Evolutionary conservation across 2,888 invertebrate species (phyloP), one percentile per base, ranked within the genome.

Genomic region (Mimumesa dahlbomi): DNA sequence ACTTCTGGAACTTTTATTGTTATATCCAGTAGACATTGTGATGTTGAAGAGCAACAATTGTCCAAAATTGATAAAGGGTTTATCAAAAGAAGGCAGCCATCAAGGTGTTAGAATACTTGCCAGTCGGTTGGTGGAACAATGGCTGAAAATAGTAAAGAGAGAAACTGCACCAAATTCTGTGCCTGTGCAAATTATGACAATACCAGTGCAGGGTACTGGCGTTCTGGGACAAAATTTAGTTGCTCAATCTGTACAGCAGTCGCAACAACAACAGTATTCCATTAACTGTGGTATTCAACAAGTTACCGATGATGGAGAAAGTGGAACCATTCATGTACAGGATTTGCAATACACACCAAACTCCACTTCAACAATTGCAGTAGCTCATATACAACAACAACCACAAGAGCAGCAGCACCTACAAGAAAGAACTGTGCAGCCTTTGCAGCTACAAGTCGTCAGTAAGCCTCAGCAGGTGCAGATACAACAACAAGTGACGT

Each of bases 11-110:
- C 92, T 98, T 25, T 92, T 98, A 57, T 91, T 96, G 49, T 91
- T 95, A 46, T 95, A 98, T 77, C 98, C 98, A 7, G 96, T 98
- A 53, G 96, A 97, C 87, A 95, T 98, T 56, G 95, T 96, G 84
- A 92, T 97, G 75, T 91, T 98, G 56, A 97, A 97, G 90, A 94
- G 95, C 81, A 98, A 98, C 89, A 95, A 95, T 79, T 95, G 97
- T 78, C 97, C 98, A 0, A 97, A 97, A 90, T 91, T 97, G 70
- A 95, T 98, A 18, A 98, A 98, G 89, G 94, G 94, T 57, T 90
- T 97, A 42, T 95, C 96, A 5, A 95, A 95, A 86, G 94, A 95
- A 86, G 94, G 94, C 45, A 94, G 95, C 82, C 93, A 95, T 89
- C 94, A 94, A 90, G 94, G 92, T 85, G 94, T 96, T 61, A 93